Evolutionary conservation across 2,888 invertebrate species (phyloP).

Genomic region (Xanthia icteritia): DNA sequence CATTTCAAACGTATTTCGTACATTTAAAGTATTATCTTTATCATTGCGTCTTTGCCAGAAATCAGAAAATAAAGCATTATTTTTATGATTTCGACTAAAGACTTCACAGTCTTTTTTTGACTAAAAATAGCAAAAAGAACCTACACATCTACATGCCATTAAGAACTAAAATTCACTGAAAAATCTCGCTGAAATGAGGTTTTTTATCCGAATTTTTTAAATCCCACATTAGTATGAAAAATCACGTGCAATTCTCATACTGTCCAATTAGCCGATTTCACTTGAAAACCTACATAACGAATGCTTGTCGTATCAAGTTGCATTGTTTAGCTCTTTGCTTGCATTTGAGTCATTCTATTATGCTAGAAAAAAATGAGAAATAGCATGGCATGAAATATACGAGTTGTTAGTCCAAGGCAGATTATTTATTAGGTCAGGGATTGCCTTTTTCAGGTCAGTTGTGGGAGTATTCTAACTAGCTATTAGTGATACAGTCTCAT

Average conservation of each 20-base stretch:
- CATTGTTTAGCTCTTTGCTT: slow-evolving; percentile 4
- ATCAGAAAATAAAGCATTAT: neutral
- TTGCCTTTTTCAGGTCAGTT: slow-evolving; percentile 36
- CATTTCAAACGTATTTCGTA: neutral
- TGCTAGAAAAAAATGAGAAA: slow-evolving; percentile 4
- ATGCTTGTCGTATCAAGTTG: neutral
- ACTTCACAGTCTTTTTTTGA: neutral
- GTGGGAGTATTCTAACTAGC: neutral
- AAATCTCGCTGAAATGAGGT: neutral
- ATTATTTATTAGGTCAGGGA: slow-evolving; percentile 30
- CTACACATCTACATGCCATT: neutral
- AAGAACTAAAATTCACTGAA: slow-evolving; percentile 7
- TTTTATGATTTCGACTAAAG: neutral
- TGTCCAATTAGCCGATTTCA: slow-evolving; percentile 34
- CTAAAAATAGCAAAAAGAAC: neutral
- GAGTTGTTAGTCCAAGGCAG: slow-evolving; percentile 20
- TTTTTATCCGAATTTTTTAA: slow-evolving; percentile 34
- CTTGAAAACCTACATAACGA: slow-evolving; percentile 3
- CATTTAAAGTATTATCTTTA: neutral
- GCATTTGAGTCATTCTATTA: slow-evolving; percentile 3
- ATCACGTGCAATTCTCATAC: slow-evolving; percentile 43
- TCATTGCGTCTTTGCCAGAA: slow-evolving; percentile 1
- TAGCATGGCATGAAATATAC: slow-evolving; percentile 8
- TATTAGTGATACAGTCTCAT: neutral
- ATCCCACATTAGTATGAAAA: slow-evolving; percentile 49